phyloP scores from a whole-genome alignment of 2,888 invertebrate genomes.

The Tetanocera ferruginea region DNA sequence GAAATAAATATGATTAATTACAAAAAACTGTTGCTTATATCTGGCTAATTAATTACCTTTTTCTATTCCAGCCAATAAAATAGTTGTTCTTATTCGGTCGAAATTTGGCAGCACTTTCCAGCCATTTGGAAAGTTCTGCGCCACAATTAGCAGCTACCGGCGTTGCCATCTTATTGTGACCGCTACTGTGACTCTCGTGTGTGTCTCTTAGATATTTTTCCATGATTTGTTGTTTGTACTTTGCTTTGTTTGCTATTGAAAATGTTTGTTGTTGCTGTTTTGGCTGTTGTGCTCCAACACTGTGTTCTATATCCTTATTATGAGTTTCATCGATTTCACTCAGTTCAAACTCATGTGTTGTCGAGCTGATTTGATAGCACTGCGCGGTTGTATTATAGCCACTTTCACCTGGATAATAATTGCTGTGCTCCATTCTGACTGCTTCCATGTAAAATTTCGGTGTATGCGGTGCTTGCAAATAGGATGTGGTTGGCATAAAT shows the following conservation, averaged over 20 bases:
- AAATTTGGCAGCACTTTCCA: conserved; percentile 82
- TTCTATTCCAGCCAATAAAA: conserved; percentile 75
- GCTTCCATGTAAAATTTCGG: conserved; percentile 42
- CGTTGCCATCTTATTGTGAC: conserved; percentile 20
- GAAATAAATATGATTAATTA: neutral
- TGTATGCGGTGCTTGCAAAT: conserved; percentile 9
- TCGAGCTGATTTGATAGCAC: conserved; percentile 69
- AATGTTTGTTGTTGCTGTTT: conserved; percentile 44
- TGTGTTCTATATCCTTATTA: neutral
- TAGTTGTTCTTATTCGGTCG: conserved; percentile 81
- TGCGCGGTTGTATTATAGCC: conserved; percentile 48
- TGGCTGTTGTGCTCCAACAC: neutral
- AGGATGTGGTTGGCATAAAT: neutral
- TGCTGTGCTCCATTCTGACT: conserved; percentile 31
- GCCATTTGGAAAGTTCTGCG: conserved; percentile 80
- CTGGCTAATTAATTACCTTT: conserved; percentile 37
- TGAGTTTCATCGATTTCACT: neutral
- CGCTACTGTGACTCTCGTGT: conserved; percentile 25
- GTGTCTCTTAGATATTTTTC: conserved; percentile 73
- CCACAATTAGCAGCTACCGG: conserved; percentile 65
- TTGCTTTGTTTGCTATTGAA: conserved; percentile 57
- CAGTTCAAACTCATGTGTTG: conserved; percentile 61
- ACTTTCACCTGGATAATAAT: conserved; percentile 43
- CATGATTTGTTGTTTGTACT: conserved; percentile 75
- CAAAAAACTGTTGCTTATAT: neutral